Evolutionary conservation across 2,888 invertebrate genomes (phyloP).

Genomic region (Steinernema hermaphroditum): DNA sequence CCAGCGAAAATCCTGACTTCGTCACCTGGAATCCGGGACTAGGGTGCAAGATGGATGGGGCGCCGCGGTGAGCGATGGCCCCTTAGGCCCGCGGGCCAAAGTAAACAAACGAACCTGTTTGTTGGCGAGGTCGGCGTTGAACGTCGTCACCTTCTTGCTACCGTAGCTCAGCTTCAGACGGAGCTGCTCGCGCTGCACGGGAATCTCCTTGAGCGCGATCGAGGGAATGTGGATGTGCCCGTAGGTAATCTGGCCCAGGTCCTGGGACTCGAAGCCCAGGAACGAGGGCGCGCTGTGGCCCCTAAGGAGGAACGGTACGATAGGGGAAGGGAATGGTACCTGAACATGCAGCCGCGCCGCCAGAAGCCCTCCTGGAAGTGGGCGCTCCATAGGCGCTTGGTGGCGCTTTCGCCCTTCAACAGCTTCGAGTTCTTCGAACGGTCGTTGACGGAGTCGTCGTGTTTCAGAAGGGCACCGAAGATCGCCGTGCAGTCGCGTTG

Average conservation of each 20-base stretch:
- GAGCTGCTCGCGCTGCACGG: slow-evolving; percentile 65
- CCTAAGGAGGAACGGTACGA: slow-evolving; percentile 50
- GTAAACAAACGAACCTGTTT: slow-evolving; percentile 51
- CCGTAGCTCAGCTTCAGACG: slow-evolving; percentile 65
- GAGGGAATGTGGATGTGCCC: slow-evolving; percentile 65
- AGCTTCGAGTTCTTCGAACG: slow-evolving; percentile 68
- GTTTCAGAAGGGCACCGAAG: slow-evolving; percentile 67
- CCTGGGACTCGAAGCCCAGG: slow-evolving; percentile 66
- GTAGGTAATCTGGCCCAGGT: slow-evolving; percentile 60
- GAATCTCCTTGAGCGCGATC: slow-evolving; percentile 64
- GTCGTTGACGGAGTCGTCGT: slow-evolving; percentile 69
- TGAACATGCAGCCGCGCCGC: slow-evolving; percentile 69
- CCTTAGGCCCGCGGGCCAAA: background rate
- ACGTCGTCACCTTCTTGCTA: slow-evolving; percentile 65
- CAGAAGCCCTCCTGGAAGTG: slow-evolving; percentile 68
- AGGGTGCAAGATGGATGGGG: slow-evolving; percentile 15
- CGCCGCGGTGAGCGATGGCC: slow-evolving; percentile 14
- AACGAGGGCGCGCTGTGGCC: slow-evolving; percentile 68
- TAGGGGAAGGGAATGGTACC: too few species aligned
- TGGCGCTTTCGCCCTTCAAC: slow-evolving; percentile 67
- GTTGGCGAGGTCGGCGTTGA: slow-evolving; percentile 63
- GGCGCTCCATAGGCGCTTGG: slow-evolving; percentile 68
- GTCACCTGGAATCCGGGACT: slow-evolving; percentile 64
- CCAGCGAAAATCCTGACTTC: slow-evolving; percentile 64
- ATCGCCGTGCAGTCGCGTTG: slow-evolving; percentile 61